These are phyloP conservation scores for Gobionotothen gibberifrons DNA, from an alignment of 2,797 vertebrate genomes.

Conservation along the genomic window DNA sequence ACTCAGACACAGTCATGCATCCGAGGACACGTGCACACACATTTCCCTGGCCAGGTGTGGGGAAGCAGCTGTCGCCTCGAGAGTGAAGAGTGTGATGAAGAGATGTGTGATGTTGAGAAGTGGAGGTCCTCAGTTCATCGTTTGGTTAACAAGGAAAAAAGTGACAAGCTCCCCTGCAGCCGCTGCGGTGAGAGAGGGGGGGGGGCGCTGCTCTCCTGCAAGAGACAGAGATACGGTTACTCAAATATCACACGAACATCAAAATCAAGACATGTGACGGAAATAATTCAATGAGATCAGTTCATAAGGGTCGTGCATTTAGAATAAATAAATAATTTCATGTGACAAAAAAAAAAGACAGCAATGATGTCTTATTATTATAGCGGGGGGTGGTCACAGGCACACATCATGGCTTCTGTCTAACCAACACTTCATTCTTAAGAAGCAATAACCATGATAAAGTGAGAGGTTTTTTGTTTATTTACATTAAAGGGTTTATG, in stretches of 20 bases:
- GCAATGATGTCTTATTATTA: conserved; percentile 14
- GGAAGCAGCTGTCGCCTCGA: conserved; percentile 43
- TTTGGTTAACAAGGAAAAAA: conserved; percentile 55
- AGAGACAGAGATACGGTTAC: conserved; percentile 40
- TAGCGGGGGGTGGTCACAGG: background rate
- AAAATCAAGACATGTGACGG: background rate
- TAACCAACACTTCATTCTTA: background rate
- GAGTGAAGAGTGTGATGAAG: conserved; percentile 25
- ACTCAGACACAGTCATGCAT: conserved; percentile 71
- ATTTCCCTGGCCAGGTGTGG: conserved; percentile 73
- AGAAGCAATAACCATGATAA: background rate
- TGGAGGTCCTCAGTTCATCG: conserved; percentile 69
- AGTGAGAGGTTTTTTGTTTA: too few relatives aligned
- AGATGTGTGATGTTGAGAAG: conserved; percentile 43
- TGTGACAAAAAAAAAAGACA: conserved; percentile 4
- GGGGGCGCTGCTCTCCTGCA: conserved; percentile 64
- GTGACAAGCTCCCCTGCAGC: conserved; percentile 56
- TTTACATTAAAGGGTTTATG: background rate
- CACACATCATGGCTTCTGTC: background rate
- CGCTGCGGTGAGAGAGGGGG: conserved; percentile 47
- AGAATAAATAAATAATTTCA: conserved; percentile 3
- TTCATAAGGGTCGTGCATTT: background rate
- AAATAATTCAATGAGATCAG: background rate
- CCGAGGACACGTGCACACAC: conserved; percentile 52
- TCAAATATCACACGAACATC: conserved; percentile 30